Evolutionary conservation across 2,888 invertebrate genomes (phyloP), one percentile per base, ranked within the genome.

Genomic region (Drosophila stalkeri): DNA sequence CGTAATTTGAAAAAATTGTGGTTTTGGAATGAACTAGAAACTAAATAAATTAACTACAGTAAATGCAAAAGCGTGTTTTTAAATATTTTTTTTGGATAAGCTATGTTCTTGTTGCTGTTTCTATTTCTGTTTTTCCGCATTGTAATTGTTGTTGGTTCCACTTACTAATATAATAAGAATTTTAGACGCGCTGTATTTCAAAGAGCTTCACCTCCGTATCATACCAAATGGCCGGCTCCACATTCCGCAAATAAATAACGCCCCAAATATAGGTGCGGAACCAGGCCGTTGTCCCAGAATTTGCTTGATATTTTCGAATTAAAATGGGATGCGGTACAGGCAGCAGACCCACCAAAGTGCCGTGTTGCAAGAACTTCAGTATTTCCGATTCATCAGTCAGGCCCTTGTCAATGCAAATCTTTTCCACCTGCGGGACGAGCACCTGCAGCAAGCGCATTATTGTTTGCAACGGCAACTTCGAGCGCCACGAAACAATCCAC

Each of bases 251-350:
- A 93, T 99, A 99, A 82, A 99, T 99, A 64, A 99, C 98, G 59
- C 99, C 99, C 99, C 99, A 99, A 96, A 99, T 98, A 93, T 99
- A 99, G 0, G 99, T 99, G 64, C 99, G 95, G 94, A 99, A 99
- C 99, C 99, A 99, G 90, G 99, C 98, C 33, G 99, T 99, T 1
- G 99, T 99, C 73, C 99, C 99, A 43, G 97, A 96, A 94, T 99
- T 99, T 55, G 99, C 99, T 94, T 99, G 99, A 94, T 99, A 99
- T 94, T 99, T 98, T 87, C 99, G 95, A 92, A 99, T 99, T 74
- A 99, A 95, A 93, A 99, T 99, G 11, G 99, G 99, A 94, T 99
- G 99, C 8, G 99, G 99, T 61, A 99, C 99, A 0, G 99, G 99
- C 83, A 99, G 94, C 61, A 99, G 94, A 0, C 99, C 99, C 46